Base-by-base conservation (phyloP, 2,888 invertebrate genomes). In the Lithophane ornitopus region DNA sequence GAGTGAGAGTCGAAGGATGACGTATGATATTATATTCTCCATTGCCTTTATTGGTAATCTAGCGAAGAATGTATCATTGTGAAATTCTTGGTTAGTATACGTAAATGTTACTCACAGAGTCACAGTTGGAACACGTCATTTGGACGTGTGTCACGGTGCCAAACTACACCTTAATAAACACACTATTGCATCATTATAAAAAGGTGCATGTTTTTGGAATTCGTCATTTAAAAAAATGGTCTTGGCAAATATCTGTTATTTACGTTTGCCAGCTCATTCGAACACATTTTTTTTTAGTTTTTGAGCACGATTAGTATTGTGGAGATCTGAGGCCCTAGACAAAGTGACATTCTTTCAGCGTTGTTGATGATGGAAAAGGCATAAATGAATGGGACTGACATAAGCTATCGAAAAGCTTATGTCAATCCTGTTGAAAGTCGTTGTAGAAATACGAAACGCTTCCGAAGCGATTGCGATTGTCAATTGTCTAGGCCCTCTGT, bases 171-270 rank as follows among this genome's bases (percentile, higher is more conserved):
- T 74, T 49, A 1, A 56, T 67, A 67, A 70, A 83, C 22, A 83
- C 22, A 62, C 16, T 4, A 65, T 82, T 82, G 70, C 85, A 80
- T 80, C 70, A 84, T 70, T 68, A 58, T 19, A 66, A 59, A 68
- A 79, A 56, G 22, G 12, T 41, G 59, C 70, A 84, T 80, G 56
- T 69, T 80, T 80, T 61, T n/a, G 6, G 1, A 63, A 70, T 82
- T 82, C 28, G 81, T 84, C 81, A 81, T 68, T 73, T 65, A 65
- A 66, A 46, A 34, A 69, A 70, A 22, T 61, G 52, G 34, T 61
- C 52, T 82, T 82, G 78, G 46, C 80, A 66, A 11, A 61, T 69
- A 65, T 59, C 28, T 49, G 34, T 65, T 34, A 52, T 34, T 82
- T 56, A 59, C 16, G 11, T 58, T 59, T 28, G 81, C 34, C 19